These are phyloP conservation scores for Nephila pilipes DNA, from an alignment of 1,140 invertebrate genomes.

Conservation along the genomic window DNA sequence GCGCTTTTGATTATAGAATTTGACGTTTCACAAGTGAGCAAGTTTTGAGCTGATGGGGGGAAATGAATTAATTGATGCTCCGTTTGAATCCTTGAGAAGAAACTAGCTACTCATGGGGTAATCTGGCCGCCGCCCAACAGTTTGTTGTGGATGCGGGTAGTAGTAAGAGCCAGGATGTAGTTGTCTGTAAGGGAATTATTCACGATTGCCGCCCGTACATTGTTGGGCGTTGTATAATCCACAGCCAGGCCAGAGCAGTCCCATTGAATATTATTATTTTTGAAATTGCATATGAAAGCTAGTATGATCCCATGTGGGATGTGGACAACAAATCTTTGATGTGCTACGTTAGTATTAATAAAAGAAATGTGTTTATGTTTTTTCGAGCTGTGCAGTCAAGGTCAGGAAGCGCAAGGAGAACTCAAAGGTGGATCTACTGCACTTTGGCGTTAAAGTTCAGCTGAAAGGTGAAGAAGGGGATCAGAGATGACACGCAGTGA, in stretches of 20 bases:
- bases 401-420: constrained; percentile 20
- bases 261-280: constrained; percentile 59
- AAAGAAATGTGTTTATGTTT: constrained; percentile 50
- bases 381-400: constrained; percentile 10
- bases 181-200: constrained; percentile 58
- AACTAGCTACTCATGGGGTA: constrained; percentile 56
- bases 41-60: constrained; percentile 19
- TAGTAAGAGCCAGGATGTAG: constrained; percentile 68
- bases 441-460: not conserved
- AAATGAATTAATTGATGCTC: constrained; percentile 21
- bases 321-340: constrained; percentile 51
- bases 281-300: constrained; percentile 57
- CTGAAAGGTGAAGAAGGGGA: constrained; percentile 64
- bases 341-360: constrained; percentile 9
- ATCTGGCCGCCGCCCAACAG: not conserved
- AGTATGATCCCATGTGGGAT: constrained; percentile 54
- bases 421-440: constrained; percentile 1
- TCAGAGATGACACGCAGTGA: constrained; percentile 41
- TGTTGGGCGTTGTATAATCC: constrained; percentile 66
- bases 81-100: constrained; percentile 41
- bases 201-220: constrained; percentile 50
- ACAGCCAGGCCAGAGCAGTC: constrained; percentile 56
- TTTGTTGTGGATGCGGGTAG: constrained; percentile 51
- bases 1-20: not conserved
- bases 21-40: constrained; percentile 11